A percentile compares a stretch with the other conserved stretches of the same genome.
Evolutionary conservation across 2,113 vertebrate genomes (phyloP).

Genomic region (Crotalus helleri): DNA sequence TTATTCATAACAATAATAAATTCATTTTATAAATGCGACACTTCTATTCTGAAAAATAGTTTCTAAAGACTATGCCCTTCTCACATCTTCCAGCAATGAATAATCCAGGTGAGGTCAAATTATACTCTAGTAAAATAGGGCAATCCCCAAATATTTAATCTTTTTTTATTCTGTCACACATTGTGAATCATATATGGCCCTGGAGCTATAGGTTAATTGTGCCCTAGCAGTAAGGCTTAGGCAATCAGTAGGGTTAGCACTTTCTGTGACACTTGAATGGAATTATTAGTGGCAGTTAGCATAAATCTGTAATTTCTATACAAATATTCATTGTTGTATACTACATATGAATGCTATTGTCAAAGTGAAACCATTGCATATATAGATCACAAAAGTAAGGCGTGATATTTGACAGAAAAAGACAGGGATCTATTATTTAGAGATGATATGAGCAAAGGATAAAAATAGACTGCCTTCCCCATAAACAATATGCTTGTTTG

Average conservation of each 20-base stretch:
- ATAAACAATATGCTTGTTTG: conserved; percentile 4
- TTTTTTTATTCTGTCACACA: not conserved
- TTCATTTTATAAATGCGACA: not conserved
- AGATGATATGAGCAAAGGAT: not conserved
- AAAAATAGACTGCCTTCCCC: not conserved
- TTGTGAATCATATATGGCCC: not conserved
- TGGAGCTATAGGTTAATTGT: not conserved
- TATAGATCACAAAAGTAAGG: conserved; percentile 15
- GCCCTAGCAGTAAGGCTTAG: not conserved
- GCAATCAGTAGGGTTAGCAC: not conserved
- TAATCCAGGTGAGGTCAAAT: not conserved
- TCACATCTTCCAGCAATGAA: not conserved
- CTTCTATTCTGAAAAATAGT: not conserved
- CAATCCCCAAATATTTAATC: not conserved
- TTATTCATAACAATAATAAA: not conserved
- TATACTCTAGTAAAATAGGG: not conserved
- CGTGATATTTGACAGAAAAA: conserved; percentile 18
- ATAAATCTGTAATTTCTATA: conserved; percentile 3
- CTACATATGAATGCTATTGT: conserved; percentile 9
- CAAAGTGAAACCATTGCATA: conserved; percentile 14
- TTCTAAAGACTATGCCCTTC: not conserved
- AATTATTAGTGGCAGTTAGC: not conserved
- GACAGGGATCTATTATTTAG: conserved; percentile 14
- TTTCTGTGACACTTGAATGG: not conserved
- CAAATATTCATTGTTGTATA: not conserved